phyloP scores from a whole-genome alignment of 2,113 vertebrate species.

The Menidia beryllina region DNA sequence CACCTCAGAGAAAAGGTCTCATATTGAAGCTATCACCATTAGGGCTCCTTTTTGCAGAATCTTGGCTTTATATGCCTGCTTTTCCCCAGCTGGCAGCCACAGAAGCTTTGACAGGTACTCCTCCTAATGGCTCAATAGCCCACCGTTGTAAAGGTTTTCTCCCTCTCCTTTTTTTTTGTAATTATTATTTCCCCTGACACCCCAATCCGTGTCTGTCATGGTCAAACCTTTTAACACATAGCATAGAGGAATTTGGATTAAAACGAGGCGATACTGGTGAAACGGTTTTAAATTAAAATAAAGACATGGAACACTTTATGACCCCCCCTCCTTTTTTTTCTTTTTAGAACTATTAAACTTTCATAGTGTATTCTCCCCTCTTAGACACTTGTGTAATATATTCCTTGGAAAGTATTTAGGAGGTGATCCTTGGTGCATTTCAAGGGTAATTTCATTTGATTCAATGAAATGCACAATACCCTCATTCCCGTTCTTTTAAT shows the following conservation, averaged over 20 bases:
- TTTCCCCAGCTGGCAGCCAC: conserved; percentile 39
- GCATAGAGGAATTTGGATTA: background rate
- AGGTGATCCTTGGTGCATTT: background rate
- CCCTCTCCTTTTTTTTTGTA: background rate
- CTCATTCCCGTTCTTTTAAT: background rate
- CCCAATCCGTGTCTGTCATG: background rate
- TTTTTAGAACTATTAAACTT: background rate
- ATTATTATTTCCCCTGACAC: background rate
- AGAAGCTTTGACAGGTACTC: conserved; percentile 27
- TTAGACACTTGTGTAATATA: background rate
- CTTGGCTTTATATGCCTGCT: conserved; percentile 14
- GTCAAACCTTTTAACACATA: conserved; percentile 1
- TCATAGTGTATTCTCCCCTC: background rate
- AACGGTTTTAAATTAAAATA: background rate
- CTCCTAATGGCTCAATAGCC: conserved; percentile 11
- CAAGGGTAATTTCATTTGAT: background rate
- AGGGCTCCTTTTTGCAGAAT: conserved; percentile 37
- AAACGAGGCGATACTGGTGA: background rate
- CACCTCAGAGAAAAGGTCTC: conserved; percentile 67
- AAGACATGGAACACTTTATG: background rate
- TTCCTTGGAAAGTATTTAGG: background rate
- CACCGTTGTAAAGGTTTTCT: background rate
- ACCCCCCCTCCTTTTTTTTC: background rate
- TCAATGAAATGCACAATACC: conserved; percentile 6
- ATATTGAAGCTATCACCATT: conserved; percentile 74